A percentile compares a stretch with the other conserved stretches of the same genome.
Conservation (phyloP, 2,113 vertebrate genomes). For the Urocynchramus pylzowi region DNA sequence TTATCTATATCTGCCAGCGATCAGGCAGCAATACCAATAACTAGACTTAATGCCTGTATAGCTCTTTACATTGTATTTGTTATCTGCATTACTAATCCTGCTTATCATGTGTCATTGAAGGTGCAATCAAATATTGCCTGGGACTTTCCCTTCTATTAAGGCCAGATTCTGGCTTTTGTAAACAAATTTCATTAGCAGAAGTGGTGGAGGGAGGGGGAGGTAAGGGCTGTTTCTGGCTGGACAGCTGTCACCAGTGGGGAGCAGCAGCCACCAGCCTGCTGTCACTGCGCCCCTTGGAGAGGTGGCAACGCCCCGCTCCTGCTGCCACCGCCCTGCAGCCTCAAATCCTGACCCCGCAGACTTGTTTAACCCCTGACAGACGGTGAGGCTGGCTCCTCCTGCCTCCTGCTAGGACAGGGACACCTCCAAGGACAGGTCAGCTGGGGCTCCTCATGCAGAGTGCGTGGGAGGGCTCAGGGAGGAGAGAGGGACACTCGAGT, state of each 20-base stretch:
- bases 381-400: accelerated
- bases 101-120: background rate
- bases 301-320: background rate
- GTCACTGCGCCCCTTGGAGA: background rate
- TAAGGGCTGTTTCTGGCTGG: background rate
- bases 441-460: background rate
- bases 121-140: background rate
- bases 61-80: background rate
- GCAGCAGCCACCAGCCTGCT: background rate
- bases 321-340: background rate
- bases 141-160: background rate
- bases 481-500: accelerated
- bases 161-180: background rate
- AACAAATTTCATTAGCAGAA: background rate
- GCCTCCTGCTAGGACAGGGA: background rate
- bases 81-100: background rate
- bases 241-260: background rate
- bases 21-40: background rate
- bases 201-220: background rate
- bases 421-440: background rate
- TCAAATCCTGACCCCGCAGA: background rate
- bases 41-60: background rate
- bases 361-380: background rate
- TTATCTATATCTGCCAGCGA: background rate
- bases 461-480: accelerated